phyloP scores from a whole-genome alignment of 1,140 invertebrate species.

The Penaeus indicus region DNA sequence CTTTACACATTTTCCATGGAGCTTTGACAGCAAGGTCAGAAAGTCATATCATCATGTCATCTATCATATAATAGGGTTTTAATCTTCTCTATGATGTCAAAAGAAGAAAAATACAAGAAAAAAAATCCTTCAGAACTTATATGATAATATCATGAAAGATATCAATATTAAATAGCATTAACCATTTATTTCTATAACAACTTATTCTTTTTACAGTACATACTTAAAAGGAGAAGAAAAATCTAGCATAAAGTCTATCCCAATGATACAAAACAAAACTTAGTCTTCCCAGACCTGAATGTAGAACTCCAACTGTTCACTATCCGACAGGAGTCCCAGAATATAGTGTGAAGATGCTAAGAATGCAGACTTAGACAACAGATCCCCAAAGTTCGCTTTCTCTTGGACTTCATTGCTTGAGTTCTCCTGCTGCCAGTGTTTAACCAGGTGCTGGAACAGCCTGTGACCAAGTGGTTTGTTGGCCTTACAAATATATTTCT shows the following conservation, averaged over 20 bases:
- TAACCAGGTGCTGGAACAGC: slow-evolving; percentile 42
- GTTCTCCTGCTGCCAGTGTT: slow-evolving; percentile 1
- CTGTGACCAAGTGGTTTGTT: slow-evolving; percentile 40
- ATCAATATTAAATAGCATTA: too few relatives aligned
- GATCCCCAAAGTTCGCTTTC: neutral
- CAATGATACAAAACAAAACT: neutral
- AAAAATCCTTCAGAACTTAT: too few relatives aligned
- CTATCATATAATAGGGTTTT: too few relatives aligned
- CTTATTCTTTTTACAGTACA: too few relatives aligned
- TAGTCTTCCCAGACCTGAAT: slow-evolving; percentile 22
- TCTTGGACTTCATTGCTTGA: neutral
- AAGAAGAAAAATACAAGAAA: too few relatives aligned
- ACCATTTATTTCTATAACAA: too few relatives aligned
- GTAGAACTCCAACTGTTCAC: slow-evolving; percentile 45
- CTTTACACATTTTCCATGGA: neutral
- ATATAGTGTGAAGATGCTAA: slow-evolving; percentile 22
- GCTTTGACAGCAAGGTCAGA: too few relatives aligned
- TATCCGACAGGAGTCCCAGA: slow-evolving; percentile 40
- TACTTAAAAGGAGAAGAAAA: too few relatives aligned
- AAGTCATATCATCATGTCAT: too few relatives aligned
- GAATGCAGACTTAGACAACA: slow-evolving; percentile 41
- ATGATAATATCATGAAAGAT: too few relatives aligned
- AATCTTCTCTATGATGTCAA: too few relatives aligned
- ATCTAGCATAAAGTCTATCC: too few relatives aligned
- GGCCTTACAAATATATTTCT: slow-evolving; percentile 48